These are phyloP conservation scores for Gymnorhina tibicen DNA, from an alignment of 2,113 vertebrate genomes.

Conservation along the genomic window DNA sequence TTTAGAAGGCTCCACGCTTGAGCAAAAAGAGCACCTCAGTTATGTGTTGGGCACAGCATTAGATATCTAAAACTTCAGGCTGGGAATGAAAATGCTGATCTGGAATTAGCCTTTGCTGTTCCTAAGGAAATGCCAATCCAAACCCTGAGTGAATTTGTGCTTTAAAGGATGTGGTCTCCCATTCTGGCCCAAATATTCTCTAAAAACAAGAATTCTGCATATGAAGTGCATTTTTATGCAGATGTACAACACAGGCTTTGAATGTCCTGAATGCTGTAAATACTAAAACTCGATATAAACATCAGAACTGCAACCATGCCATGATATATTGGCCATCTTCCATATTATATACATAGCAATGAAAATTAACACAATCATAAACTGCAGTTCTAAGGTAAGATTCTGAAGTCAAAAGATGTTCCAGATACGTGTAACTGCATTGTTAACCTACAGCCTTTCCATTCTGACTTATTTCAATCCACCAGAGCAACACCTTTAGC, in stretches of 20 bases:
- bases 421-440: neutral
- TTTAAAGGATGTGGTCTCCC: slow-evolving; percentile 32
- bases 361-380: neutral
- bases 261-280: neutral
- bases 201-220: neutral
- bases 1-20: neutral
- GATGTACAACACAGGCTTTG: neutral
- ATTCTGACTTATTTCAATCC: neutral
- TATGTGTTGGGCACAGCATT: neutral
- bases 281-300: neutral
- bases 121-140: neutral
- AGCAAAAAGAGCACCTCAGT: neutral
- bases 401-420: neutral
- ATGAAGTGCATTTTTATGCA: neutral
- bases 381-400: neutral
- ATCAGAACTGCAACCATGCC: neutral
- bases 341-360: neutral
- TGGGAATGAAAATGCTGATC: neutral
- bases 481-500: neutral
- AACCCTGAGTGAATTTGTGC: neutral
- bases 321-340: neutral
- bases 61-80: neutral
- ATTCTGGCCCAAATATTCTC: neutral
- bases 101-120: neutral
- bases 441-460: neutral